Evolutionary conservation across 2,113 vertebrate species (phyloP), one percentile per base, ranked within the genome.

Genomic region (Charina bottae): DNA sequence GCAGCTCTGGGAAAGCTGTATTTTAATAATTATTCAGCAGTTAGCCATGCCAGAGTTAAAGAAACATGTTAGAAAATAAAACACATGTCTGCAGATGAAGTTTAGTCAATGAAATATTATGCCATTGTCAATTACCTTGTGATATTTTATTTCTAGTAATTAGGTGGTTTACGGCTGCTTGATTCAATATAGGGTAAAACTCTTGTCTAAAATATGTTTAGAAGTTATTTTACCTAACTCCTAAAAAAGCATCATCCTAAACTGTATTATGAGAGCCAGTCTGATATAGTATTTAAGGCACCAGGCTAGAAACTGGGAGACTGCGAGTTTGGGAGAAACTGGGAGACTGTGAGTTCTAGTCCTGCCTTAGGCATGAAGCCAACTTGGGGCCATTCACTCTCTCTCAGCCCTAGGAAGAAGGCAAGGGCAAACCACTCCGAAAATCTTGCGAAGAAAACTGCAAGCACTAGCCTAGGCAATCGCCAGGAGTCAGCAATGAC

Each of bases 11-110:
- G 60, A 93, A 93, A 94, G 93, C 92, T 88, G 92, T 94, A 95
- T 90, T 93, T 89, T 89, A 72, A 93, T 59, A 92, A 92, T 84
- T 72, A 89, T 84, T 95, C 62, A 89, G 86, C 93, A 95, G 42
- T 94, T 94, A 96, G 91, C 95, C 89, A 93, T 95, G 93, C 68
- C 93, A 94, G 55, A 26, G 85, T 94, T 97, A 93, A 95, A 95
- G 95, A 92, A 93, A 89, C 88, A 94, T 56, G 90, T 1, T 59
- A 94, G 90, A 84, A 95, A 95, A 93, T 84, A 49, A 24, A 83
- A 89, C 91, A 89, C 92, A 92, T 37, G 68, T 92, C 90, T 93
- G 89, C 19, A 3, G 15, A 53, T 10, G 1, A 17, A 28, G 93
- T 17, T 56, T 89, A 83, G 28, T 88, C 90, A 88, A 90, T n/a